Conservation (phyloP, 2,797 vertebrate species). For the Gymnocypris eckloni region DNA sequence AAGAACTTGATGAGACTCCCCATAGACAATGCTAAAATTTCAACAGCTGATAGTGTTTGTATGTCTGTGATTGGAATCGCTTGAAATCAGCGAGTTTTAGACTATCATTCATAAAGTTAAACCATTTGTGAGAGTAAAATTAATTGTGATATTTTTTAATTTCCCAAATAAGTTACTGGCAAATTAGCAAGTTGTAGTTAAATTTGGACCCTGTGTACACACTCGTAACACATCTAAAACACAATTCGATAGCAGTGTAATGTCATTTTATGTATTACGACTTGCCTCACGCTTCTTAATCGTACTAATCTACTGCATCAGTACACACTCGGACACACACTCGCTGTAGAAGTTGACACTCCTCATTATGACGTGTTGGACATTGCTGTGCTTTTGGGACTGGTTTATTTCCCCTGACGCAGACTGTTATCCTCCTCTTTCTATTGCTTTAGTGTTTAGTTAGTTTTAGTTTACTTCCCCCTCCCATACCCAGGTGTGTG, state of each 20-base stretch:
- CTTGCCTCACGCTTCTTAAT: conserved; percentile 10
- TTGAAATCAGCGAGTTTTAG: neutral
- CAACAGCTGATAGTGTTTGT: neutral
- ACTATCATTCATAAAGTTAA: neutral
- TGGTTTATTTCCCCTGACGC: conserved; percentile 50
- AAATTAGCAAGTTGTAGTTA: neutral
- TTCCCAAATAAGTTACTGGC: neutral
- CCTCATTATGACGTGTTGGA: conserved; percentile 60
- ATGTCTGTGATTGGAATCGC: neutral
- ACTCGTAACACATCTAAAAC: neutral
- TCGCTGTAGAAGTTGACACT: conserved; percentile 43
- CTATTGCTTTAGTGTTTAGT: conserved; percentile 46
- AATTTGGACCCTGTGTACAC: conserved; percentile 7
- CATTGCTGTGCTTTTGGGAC: conserved; percentile 67
- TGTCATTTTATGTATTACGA: neutral
- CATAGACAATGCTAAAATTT: neutral
- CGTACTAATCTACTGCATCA: conserved; percentile 31
- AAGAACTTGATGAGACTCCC: neutral
- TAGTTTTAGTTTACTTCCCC: conserved; percentile 48
- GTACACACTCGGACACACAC: neutral
- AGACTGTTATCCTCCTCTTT: conserved; percentile 35
- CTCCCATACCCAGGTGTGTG: conserved; percentile 51
- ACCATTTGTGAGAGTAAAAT: neutral
- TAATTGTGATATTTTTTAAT: neutral
- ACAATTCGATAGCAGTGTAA: conserved; percentile 2